These are phyloP conservation scores for Peromyscus maniculatus DNA, from an alignment of 2,113 vertebrate genomes.

Conservation along the genomic window DNA sequence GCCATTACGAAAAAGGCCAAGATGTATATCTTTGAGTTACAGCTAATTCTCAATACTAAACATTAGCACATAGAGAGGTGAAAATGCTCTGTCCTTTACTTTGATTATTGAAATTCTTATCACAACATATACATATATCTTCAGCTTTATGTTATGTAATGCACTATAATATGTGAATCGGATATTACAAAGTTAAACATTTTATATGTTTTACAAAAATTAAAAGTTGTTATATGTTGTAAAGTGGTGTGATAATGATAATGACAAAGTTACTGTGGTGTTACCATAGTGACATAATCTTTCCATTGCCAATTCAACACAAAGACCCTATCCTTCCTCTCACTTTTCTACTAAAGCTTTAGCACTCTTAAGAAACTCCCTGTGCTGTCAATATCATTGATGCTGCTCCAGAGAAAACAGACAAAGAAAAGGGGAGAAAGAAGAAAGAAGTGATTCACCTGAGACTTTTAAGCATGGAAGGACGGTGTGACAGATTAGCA, in stretches of 20 bases:
- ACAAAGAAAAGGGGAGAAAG: neutral
- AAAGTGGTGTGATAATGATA: neutral
- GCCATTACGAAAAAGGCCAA: slow-evolving; percentile 37
- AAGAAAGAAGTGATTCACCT: neutral
- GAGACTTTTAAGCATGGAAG: neutral
- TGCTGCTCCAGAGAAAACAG: neutral
- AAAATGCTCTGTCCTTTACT: neutral
- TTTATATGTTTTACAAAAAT: neutral
- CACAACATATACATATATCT: neutral
- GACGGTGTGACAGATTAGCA: neutral
- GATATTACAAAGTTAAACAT: neutral
- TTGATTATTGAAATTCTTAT: slow-evolving; percentile 21
- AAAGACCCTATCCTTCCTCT: neutral
- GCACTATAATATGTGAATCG: neutral
- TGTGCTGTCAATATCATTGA: neutral
- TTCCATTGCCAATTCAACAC: neutral
- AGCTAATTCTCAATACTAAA: slow-evolving; percentile 18
- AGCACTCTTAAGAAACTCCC: neutral
- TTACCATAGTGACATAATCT: neutral
- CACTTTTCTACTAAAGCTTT: neutral
- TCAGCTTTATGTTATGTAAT: neutral
- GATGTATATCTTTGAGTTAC: slow-evolving; percentile 61
- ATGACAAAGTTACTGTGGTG: neutral
- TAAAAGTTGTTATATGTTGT: neutral
- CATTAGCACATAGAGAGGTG: neutral